phyloP scores from a whole-genome alignment of 2,113 vertebrate species.

The Hoplias malabaricus region DNA sequence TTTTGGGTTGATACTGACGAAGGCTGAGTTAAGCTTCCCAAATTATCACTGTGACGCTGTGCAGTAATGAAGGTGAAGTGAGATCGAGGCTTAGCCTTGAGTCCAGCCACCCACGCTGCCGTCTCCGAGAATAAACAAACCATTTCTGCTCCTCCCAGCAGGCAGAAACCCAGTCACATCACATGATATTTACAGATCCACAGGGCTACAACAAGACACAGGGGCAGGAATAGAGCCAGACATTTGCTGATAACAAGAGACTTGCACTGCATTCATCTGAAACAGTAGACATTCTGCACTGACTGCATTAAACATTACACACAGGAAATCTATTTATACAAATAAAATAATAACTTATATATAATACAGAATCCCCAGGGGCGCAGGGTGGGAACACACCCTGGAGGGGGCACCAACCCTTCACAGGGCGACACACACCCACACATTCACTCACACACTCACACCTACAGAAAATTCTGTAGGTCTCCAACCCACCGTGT shows the following conservation, averaged over 20 bases:
- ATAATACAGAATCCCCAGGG: too few species aligned
- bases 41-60: neutral
- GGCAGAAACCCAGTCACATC: constrained; percentile 3
- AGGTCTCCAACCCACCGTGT: too few species aligned
- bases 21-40: neutral
- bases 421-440: too few species aligned
- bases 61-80: neutral
- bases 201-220: neutral
- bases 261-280: too few species aligned
- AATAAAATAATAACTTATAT: too few species aligned
- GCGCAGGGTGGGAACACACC: too few species aligned
- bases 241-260: constrained; percentile 24
- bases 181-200: constrained; percentile 27
- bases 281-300: too few species aligned
- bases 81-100: neutral
- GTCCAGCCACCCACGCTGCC: neutral
- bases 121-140: constrained; percentile 12
- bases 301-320: too few species aligned
- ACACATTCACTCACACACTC: too few species aligned
- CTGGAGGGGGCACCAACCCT: too few species aligned
- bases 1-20: neutral
- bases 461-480: too few species aligned
- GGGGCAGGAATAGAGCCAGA: neutral
- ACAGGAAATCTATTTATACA: too few species aligned
- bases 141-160: neutral